Evolutionary conservation across 2,888 invertebrate species (phyloP), one percentile per base, ranked within the genome.

Genomic region (Lasioglossum leucozonium): DNA sequence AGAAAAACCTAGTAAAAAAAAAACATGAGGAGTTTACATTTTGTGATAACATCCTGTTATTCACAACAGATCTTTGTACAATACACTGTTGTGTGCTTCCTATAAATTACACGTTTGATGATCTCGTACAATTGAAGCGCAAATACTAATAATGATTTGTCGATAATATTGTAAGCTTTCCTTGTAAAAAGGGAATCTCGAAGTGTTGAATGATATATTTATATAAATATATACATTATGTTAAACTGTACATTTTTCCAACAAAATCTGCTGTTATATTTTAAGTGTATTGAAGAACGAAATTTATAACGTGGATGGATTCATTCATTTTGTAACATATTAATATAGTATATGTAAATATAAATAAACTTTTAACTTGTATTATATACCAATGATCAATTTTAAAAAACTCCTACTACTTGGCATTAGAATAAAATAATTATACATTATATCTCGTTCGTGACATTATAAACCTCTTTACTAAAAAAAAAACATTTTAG

Each of bases 271-370:
- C 47, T 74, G 44, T 74, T 78, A 81, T 74, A 86, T 72, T 72
- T 81, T 44, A 51, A 72, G 71, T 62, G 47, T 75, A 80, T 69
- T 79, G 78, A 82, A 76, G 26, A 71, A 77, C 55, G 40, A 65
- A 81, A 81, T 86, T 76, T 75, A 72, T 55, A 82, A 77, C 51
- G 69, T 78, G 76, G 82, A 81, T 82, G 75, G 82, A 85, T 77
- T 81, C 67, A 79, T 82, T 87, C 44, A 77, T 13, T 84, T 79
- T 80, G 42, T 85, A 88, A 87, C 75, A 82, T 73, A 79, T 42
- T 80, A 65, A 87, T 71, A 79, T 86, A 82, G 42, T 87, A 82
- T 85, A 81, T 88, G 73, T 65, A 87, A 87, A 72, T 85, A 44
- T 79, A 85, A 86, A 86, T 77, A 67, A 85, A 82, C 47, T 44